Conservation (phyloP, 2,113 vertebrate genomes). For the Corythornis cristatus region DNA sequence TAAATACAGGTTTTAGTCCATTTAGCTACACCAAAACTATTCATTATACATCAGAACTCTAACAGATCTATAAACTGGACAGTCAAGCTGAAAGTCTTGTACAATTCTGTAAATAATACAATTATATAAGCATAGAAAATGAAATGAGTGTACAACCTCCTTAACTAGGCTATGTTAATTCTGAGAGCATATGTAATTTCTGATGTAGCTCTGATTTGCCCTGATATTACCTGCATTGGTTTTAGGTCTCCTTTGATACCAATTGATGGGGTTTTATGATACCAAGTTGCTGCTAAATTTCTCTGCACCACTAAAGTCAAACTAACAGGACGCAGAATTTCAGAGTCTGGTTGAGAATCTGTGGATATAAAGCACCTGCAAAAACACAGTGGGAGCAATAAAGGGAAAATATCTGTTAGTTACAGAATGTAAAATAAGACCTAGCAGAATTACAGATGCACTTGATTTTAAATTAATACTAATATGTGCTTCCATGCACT, state of each 20-base stretch:
- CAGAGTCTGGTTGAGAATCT: slow-evolving; percentile 66
- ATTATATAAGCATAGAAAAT: neutral
- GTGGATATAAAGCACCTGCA: slow-evolving; percentile 77
- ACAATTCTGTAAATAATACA: neutral
- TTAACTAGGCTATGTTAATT: neutral
- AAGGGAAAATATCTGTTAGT: neutral
- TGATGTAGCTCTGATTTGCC: neutral
- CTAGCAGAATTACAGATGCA: neutral
- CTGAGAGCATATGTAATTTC: neutral
- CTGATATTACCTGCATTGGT: slow-evolving; percentile 86
- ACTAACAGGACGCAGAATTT: slow-evolving; percentile 90
- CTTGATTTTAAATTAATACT: neutral
- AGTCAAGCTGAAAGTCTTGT: neutral
- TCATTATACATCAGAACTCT: neutral
- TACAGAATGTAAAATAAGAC: neutral
- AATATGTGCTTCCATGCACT: neutral
- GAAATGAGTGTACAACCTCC: neutral
- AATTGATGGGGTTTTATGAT: slow-evolving; percentile 83
- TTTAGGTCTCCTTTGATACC: slow-evolving; percentile 89
- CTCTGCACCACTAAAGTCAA: slow-evolving; percentile 86
- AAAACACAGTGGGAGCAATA: neutral
- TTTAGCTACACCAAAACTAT: neutral
- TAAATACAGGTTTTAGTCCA: neutral
- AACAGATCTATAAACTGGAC: neutral
- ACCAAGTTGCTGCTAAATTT: slow-evolving; percentile 91